phyloP scores from a whole-genome alignment of 2,888 invertebrate species.

The Amaurobius ferox region DNA sequence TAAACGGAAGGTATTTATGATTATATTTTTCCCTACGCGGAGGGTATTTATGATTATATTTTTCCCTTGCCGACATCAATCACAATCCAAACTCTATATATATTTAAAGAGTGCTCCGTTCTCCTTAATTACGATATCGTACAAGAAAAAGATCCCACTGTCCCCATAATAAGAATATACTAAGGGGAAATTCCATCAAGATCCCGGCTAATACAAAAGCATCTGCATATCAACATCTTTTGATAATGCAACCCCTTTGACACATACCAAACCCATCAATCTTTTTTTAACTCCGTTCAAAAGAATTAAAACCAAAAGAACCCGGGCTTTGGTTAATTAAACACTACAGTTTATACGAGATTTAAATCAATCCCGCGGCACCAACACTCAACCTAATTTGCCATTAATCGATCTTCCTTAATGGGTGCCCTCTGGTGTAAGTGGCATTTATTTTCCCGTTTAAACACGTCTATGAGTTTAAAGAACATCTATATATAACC shows the following conservation, averaged over 20 bases:
- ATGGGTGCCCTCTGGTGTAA: constrained; percentile 24
- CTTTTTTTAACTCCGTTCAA: constrained; percentile 43
- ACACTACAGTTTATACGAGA: constrained; percentile 59
- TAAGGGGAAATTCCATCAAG: too few relatives aligned
- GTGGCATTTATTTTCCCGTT: constrained; percentile 5
- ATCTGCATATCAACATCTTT: background rate
- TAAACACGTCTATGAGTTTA: background rate
- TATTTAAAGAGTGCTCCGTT: too few relatives aligned
- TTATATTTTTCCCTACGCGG: too few relatives aligned
- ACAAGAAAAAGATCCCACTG: too few relatives aligned
- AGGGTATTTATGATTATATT: too few relatives aligned
- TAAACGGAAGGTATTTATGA: too few relatives aligned
- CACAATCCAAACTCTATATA: too few relatives aligned
- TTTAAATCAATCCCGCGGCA: constrained; percentile 45
- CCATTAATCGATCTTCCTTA: constrained; percentile 39
- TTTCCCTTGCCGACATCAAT: too few relatives aligned
- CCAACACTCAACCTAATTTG: constrained; percentile 25
- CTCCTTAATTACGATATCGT: too few relatives aligned
- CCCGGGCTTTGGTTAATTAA: constrained; percentile 50
- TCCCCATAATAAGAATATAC: too few relatives aligned
- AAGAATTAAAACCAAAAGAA: constrained; percentile 37
- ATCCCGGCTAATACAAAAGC: too few relatives aligned
- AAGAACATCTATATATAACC: background rate
- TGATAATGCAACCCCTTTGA: background rate
- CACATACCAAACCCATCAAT: constrained; percentile 16